Evolutionary conservation across 2,797 vertebrate species (phyloP).

Genomic region (Fundulus diaphanus): DNA sequence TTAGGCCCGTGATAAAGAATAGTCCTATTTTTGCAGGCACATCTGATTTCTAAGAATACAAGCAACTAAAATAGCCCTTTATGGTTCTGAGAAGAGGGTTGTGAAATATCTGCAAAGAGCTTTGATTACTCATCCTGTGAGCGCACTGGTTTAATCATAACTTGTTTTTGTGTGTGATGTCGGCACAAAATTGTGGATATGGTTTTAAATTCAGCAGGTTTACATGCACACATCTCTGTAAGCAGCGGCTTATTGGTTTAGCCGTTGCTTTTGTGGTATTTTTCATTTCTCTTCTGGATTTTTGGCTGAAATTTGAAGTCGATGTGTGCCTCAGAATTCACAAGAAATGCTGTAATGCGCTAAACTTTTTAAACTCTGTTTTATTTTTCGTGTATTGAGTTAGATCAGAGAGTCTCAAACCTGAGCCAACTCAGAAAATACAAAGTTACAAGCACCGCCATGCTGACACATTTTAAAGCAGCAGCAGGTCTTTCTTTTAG

Average conservation of each 20-base stretch:
- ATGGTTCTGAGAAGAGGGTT: slow-evolving; percentile 59
- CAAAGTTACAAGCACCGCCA: neutral
- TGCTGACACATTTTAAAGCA: neutral
- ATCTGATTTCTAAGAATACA: slow-evolving; percentile 66
- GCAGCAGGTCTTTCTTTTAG: neutral
- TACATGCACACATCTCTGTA: neutral
- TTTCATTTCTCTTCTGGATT: slow-evolving; percentile 13
- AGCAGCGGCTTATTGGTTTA: slow-evolving; percentile 21
- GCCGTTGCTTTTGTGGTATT: neutral
- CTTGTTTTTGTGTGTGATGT: slow-evolving; percentile 10
- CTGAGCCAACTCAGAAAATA: neutral
- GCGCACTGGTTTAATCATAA: slow-evolving; percentile 37
- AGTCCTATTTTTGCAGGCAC: slow-evolving; percentile 58
- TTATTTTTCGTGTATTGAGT: neutral
- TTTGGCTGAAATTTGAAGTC: slow-evolving; percentile 13
- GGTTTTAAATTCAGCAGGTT: neutral
- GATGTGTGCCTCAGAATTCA: slow-evolving; percentile 3
- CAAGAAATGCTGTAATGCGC: neutral
- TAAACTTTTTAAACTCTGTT: neutral
- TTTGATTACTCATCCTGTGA: slow-evolving; percentile 56
- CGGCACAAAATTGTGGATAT: slow-evolving; percentile 11
- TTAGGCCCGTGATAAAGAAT: slow-evolving; percentile 49
- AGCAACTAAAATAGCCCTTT: slow-evolving; percentile 59
- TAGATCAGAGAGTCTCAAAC: neutral
- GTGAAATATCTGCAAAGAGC: slow-evolving; percentile 57